Percentiles rank a stretch among this genome's conserved stretches.
phyloP scores from a whole-genome alignment of 2,797 vertebrate genomes.

The Danio jaintianensis region DNA sequence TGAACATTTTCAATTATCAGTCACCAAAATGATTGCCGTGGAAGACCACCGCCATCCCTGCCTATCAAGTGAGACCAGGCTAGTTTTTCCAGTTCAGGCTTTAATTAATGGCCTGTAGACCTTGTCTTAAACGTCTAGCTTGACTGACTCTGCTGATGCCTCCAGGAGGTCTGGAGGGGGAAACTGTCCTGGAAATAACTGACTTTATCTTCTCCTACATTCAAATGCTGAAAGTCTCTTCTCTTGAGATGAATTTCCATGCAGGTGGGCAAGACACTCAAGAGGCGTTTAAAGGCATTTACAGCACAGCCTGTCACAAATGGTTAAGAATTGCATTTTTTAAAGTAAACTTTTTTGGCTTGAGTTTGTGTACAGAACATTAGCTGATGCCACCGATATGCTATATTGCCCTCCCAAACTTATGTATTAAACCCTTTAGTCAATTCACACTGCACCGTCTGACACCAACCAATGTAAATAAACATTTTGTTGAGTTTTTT shows the following conservation, averaged over 20 bases:
- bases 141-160: slow-evolving; percentile 43
- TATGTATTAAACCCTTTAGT: too few species aligned
- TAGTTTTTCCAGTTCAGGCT: slow-evolving; percentile 34
- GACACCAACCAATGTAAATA: too few species aligned
- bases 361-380: background rate
- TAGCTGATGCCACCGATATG: background rate
- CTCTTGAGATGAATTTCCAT: slow-evolving; percentile 57
- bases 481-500: too few species aligned
- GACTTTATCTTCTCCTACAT: slow-evolving; percentile 45
- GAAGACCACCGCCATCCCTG: slow-evolving; percentile 17
- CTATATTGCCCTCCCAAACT: background rate
- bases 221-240: slow-evolving; percentile 37
- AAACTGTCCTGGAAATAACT: slow-evolving; percentile 34
- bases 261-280: slow-evolving; percentile 65
- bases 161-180: slow-evolving; percentile 39
- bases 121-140: slow-evolving; percentile 50
- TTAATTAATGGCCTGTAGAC: slow-evolving; percentile 51
- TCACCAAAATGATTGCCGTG: background rate
- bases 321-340: slow-evolving; percentile 61
- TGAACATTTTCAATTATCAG: slow-evolving; percentile 3
- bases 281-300: slow-evolving; percentile 64
- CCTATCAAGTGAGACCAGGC: slow-evolving; percentile 25
- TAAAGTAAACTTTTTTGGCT: background rate
- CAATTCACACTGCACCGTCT: too few species aligned
- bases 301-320: slow-evolving; percentile 49